These are phyloP conservation scores for Sipha maydis DNA, from an alignment of 2,888 invertebrate genomes.

Conservation along the genomic window DNA sequence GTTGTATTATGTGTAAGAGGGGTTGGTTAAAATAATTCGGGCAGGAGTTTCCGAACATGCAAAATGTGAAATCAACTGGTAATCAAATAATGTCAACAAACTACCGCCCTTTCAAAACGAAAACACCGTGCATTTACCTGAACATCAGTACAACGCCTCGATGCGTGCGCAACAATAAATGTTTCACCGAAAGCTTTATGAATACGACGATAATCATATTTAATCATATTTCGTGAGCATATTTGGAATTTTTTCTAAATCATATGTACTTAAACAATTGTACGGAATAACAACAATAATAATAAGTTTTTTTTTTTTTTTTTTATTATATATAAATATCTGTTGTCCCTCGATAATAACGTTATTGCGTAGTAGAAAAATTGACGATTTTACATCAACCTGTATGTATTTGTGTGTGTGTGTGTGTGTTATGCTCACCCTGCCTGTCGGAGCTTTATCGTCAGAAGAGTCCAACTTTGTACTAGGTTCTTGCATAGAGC, in stretches of 20 bases:
- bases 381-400: too few relatives aligned
- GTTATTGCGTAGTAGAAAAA: neutral
- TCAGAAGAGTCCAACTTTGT: constrained; percentile 41
- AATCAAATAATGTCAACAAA: neutral
- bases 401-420: neutral
- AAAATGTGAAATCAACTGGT: neutral
- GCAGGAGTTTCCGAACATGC: neutral
- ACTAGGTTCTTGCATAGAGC: constrained; percentile 52
- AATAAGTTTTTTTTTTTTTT: too few relatives aligned
- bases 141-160: neutral
- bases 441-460: constrained; percentile 31
- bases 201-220: neutral
- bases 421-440: constrained; percentile 18
- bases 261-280: neutral
- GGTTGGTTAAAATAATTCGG: neutral
- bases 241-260: neutral
- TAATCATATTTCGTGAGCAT: neutral
- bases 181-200: neutral
- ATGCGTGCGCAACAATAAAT: neutral
- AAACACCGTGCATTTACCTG: neutral
- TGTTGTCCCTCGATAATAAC: neutral
- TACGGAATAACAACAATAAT: neutral
- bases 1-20: neutral
- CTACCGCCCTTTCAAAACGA: too few relatives aligned
- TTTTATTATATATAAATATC: too few relatives aligned